phyloP scores from a whole-genome alignment of 1,140 invertebrate genomes.

The Caenorhabditis elegans region WBcel235 BX284604.4:5157001-5157500 shows the following conservation, averaged over 20 bases:
- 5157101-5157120: too few relatives aligned
- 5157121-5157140: too few relatives aligned
- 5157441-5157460: too few relatives aligned
- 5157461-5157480: too few relatives aligned
- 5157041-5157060: too few relatives aligned
- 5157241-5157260: slow-evolving; percentile 37
- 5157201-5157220: slow-evolving; percentile 24
- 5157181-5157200: not conserved
- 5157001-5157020: too few relatives aligned
- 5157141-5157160: not conserved
- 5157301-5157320: slow-evolving; percentile 18
- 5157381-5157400: not conserved
- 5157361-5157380: slow-evolving; percentile 11
- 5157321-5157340: slow-evolving; percentile 26
- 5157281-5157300: slow-evolving; percentile 25
- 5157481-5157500: too few relatives aligned
- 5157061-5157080: too few relatives aligned
- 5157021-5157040: too few relatives aligned
- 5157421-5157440: too few relatives aligned
- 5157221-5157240: slow-evolving; percentile 36
- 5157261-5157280: slow-evolving; percentile 39
- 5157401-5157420: too few relatives aligned
- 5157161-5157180: not conserved
- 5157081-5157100: too few relatives aligned
- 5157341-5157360: not conserved